Evolutionary conservation across 2,888 invertebrate genomes (phyloP).

Genomic region (Loripinus fragilis): DNA sequence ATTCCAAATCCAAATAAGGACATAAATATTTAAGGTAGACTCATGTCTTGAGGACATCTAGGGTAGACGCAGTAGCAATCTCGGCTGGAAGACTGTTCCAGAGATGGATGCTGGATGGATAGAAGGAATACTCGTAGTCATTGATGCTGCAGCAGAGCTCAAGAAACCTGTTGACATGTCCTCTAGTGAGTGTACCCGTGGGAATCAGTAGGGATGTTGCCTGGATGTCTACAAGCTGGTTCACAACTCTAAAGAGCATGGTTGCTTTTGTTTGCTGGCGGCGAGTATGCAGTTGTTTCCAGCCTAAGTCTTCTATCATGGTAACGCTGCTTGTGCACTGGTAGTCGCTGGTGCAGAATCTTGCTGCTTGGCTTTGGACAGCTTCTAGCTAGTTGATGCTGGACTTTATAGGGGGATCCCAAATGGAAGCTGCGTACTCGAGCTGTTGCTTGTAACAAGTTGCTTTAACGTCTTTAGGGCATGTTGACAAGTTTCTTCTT

Average conservation of each 20-base stretch:
- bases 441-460: not conserved
- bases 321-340: not conserved
- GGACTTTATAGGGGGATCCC: not conserved
- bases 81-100: not conserved
- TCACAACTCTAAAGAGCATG: not conserved
- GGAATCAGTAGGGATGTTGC: not conserved
- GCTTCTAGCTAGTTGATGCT: not conserved
- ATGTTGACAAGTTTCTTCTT: not conserved
- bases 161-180: not conserved
- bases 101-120: not conserved
- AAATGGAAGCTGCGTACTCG: not conserved
- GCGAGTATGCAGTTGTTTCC: not conserved
- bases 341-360: not conserved
- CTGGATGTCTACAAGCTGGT: not conserved
- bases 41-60: too few species aligned
- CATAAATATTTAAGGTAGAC: too few species aligned
- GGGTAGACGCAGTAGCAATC: not conserved
- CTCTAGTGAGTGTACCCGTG: not conserved
- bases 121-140: not conserved
- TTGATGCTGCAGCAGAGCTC: not conserved
- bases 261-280: not conserved
- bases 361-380: not conserved
- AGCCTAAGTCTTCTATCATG: not conserved
- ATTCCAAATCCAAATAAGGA: too few species aligned
- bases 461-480: not conserved